Base-by-base conservation (phyloP, 2,888 invertebrate genomes). In the Anorthoa munda region DNA sequence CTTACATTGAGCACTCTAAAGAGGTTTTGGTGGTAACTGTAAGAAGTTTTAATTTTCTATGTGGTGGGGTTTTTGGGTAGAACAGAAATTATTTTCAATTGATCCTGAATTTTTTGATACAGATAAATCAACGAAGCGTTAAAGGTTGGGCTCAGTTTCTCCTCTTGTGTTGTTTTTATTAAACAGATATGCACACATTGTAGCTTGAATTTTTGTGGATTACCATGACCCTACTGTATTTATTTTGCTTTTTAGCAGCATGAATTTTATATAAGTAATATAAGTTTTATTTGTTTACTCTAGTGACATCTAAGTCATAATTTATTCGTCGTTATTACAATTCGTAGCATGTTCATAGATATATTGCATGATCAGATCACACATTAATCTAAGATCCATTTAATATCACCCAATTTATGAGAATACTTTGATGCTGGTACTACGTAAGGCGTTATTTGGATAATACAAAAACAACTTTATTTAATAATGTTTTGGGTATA, bases 181-280 rank as follows among this genome's bases (percentile, higher is more conserved):
- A 53, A 67, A 64, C 53, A 21, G 13, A 60, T 45, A 68, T 53
- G 72, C 81, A 81, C 84, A 73, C 51, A 70, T 56, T 21, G 15
- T 69, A 72, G 51, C 59, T 73, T 59, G 48, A 50, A n/a, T 51
- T 71, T 70, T 66, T 75, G 66, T 84, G 89, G 88, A 91, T 90
- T 90, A 86, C 81, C 79, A 86, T 91, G 91, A 86, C 91, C 91
- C 91, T 90, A 86, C 91, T 91, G 88, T 82, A 79, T 77, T 79
- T 76, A 78, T 81, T 78, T 86, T 85, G 85, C 83, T 81, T 84
- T 65, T 78, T 81, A 71, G 80, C 65, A 63, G 70, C 65, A 75
- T 66, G 71, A 46, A 67, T 68, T 61, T 26, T 60, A 58, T 69
- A 56, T 79, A 74, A 21, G 45, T 73, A 74, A 55, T 64, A 21